Evolutionary conservation across 2,888 invertebrate genomes (phyloP), one percentile per base, ranked within the genome.

Genomic region (Andrena dorsata): DNA sequence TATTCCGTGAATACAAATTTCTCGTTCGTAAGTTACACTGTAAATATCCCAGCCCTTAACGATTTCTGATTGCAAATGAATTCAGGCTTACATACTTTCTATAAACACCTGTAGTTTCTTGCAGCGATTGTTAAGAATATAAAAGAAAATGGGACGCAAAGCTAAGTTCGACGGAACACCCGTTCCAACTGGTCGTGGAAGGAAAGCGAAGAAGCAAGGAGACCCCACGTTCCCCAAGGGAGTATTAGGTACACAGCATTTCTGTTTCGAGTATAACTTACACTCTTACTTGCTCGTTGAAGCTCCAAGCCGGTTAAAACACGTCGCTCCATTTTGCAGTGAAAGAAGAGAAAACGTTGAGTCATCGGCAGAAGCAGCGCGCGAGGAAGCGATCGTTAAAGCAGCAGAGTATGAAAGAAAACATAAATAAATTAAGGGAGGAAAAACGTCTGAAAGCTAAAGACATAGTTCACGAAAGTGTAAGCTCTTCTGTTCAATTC

Each of bases 191-290:
- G 98, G 98, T 0, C 98, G 97, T 8, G 98, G 98, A 0, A 96
- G 96, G 85, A 98, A 98, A 94, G 95, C 98, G 0, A 97, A 96
- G 88, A 98, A 98, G 92, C 98, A 98, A 92, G 96, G 96, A 60
- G 96, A 97, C 89, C 98, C 98, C 1, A 95, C 95, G 65, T 96
- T 97, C 91, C 95, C 95, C 77, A 95, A 95, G 91, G 94, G 95
- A 79, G 87, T 95, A 49, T 88, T 92, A 91, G 95, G 95, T 95
- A 94, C 90, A 87, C n/a, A 47, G 23, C 13, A 28, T 56, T 53
- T 13, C 74, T 65, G 13, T 7, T 35, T 8, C 56, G 20, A 60
- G 58, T 66, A 26, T 47, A 2, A n/a, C 0, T 23, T 47, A 20
- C 0, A 10, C 35, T 49, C 8, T 2, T 16, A 30, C 16, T 2